Conservation (phyloP, 1,140 invertebrate species). For the Littorina saxatilis region DNA sequence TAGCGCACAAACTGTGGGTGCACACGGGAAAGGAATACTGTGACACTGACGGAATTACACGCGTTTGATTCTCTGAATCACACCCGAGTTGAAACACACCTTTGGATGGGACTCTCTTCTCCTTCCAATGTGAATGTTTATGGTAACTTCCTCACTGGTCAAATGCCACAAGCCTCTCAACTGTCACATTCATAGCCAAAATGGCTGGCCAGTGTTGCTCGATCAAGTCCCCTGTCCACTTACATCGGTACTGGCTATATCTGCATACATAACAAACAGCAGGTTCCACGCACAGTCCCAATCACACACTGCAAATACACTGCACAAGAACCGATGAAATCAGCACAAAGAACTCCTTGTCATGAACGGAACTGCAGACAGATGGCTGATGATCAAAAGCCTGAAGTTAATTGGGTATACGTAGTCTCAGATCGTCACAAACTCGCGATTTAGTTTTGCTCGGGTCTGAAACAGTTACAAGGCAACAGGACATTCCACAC, state of each 20-base stretch:
- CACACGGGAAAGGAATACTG: too few species aligned
- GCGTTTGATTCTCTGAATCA: too few species aligned
- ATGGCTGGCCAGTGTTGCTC: background rate
- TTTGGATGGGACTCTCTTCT: background rate
- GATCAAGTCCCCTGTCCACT: background rate
- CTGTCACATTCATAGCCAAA: too few species aligned
- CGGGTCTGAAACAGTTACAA: conserved; percentile 3
- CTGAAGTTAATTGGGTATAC: background rate
- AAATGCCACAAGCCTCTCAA: background rate
- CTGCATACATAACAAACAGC: background rate
- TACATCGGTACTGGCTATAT: background rate
- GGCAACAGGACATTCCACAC: conserved; percentile 18
- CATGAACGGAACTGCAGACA: background rate
- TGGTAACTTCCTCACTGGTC: background rate
- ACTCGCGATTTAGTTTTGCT: conserved; percentile 1
- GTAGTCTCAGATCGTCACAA: background rate
- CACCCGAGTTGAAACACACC: too few species aligned
- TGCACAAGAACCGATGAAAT: background rate
- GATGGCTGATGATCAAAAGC: background rate
- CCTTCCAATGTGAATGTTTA: background rate
- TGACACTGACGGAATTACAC: too few species aligned
- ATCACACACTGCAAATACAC: background rate
- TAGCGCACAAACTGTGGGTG: too few species aligned
- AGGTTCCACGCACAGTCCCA: background rate
- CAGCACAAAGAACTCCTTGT: background rate